Evolutionary conservation across 2,797 vertebrate species (phyloP).

Genomic region (Falco berigora): DNA sequence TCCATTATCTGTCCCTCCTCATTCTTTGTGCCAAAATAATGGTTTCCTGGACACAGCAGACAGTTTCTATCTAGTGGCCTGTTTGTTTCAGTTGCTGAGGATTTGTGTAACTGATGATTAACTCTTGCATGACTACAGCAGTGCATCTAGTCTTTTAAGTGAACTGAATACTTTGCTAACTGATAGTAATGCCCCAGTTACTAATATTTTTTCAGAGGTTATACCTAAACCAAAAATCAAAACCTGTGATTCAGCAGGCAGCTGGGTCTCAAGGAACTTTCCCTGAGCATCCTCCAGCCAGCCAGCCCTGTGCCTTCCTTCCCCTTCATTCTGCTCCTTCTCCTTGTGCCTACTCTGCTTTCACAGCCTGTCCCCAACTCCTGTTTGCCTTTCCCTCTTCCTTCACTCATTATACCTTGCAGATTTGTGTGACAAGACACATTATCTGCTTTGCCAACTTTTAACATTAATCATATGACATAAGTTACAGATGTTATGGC

Average conservation of each 20-base stretch:
- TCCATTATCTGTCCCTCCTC: not conserved
- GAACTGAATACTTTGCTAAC: not conserved
- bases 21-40: not conserved
- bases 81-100: not conserved
- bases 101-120: not conserved
- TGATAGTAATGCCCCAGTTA: not conserved
- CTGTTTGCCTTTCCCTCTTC: not conserved
- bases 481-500: not conserved
- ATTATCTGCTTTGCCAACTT: not conserved
- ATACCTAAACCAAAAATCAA: not conserved
- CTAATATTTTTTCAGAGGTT: not conserved
- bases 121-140: not conserved
- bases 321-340: not conserved
- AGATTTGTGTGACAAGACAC: not conserved
- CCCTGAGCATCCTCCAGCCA: not conserved
- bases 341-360: not conserved
- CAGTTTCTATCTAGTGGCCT: not conserved
- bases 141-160: not conserved
- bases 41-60: not conserved
- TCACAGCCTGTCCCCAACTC: not conserved
- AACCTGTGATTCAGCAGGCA: not conserved
- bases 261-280: not conserved
- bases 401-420: not conserved
- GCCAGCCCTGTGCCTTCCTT: accelerated
- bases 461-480: not conserved